Base-by-base conservation (phyloP, 2,888 invertebrate genomes). In the Cacoxenus indagator region DNA sequence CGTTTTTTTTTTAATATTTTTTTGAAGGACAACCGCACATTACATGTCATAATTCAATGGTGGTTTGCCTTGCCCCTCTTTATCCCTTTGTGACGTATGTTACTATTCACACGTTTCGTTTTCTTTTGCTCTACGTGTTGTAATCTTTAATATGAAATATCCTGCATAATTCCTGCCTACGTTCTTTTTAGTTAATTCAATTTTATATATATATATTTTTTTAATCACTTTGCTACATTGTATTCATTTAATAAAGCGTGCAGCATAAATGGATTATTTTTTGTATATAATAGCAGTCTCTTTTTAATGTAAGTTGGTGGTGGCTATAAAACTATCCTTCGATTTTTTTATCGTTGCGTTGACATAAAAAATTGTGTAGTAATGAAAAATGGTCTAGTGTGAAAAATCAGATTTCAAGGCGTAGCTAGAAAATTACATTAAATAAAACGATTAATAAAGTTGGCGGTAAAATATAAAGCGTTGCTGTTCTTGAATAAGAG, bases 181-280 rank as follows among this genome's bases (percentile, higher is more conserved):
- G 43, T 43, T n/a, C 24, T 62, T 22, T 45, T 45, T 57, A 57
- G 19, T 62, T 62, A 45, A 59, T 59, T 45, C 61, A 45, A 11
- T 62, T 51, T 51, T 51, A 14, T 37, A 11, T 2, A 1, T 37
- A 4, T 2, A 5, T 37, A 11, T 22, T 43, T 62, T 37, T 37
- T 45, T 62, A 5, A 45, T 45, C 45, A 62, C 43, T 62, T 62
- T 45, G 61, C 19, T 11, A 2, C 45, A 62, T 62, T 62, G 43
- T 62, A 24, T 62, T 62, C 43, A 43, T 62, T 45, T 62, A 62
- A 37, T 62, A 62, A 62, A 45, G 61, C 61, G 45, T 62, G 45
- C 61, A 43, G n/a, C 43, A 14, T 43, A 45, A 62, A 62, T 62
- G 61, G 61, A 45, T 62, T 62, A 11, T 17, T 43, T 45, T 59